Evolutionary conservation across 2,797 vertebrate species (phyloP), one percentile per base, ranked within the genome.

Genomic region (Helarctos malayanus): DNA sequence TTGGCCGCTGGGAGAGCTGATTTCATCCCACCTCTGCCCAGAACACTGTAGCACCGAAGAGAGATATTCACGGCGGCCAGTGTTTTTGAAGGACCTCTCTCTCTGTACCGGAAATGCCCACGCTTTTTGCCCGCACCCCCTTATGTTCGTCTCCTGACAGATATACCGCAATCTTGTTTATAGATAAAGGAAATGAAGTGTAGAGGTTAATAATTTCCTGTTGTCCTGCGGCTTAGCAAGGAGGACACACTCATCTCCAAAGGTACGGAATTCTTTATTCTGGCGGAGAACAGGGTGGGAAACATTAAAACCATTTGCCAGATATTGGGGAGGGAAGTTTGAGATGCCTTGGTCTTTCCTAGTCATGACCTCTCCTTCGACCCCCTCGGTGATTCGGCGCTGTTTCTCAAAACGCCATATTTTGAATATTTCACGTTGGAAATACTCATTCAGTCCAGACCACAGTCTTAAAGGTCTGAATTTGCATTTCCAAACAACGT

Each of bases 41-140:
- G 69, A 29, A 19, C 4, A 1, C 5, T 3, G 49, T 8, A 12
- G 7, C 49, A 65, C 8, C 1, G 29, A 1, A 2, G 16, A 69
- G 2, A 10, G 12, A 3, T 0, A 23, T 2, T 76, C 38, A 3
- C 0, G 4, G 2, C 0, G 0, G 47, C 16, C 86, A 18, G 2
- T 2, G 49, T 7, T 35, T 65, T 18, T 10, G 47, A 35, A 13
- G 57, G 32, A 38, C 56, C 45, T 12, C 57, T 83, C 5, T 45
- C 68, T 89, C 12, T 47, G 54, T 0, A 13, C 8, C 15, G 8
- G 16, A 0, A 63, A 47, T 16, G 2, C 0, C 0, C 18, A 9
- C 1, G 0, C 0, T 18, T 38, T 83, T 8, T 19, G 16, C 13
- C 14, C 8, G 0, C 11, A 14, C 32, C 25, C 18, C 25, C 1